A percentile compares a stretch with the other conserved stretches of the same genome.
These are phyloP conservation scores for Australoheros facetus DNA, from an alignment of 2,797 vertebrate genomes.

Conservation along the genomic window DNA sequence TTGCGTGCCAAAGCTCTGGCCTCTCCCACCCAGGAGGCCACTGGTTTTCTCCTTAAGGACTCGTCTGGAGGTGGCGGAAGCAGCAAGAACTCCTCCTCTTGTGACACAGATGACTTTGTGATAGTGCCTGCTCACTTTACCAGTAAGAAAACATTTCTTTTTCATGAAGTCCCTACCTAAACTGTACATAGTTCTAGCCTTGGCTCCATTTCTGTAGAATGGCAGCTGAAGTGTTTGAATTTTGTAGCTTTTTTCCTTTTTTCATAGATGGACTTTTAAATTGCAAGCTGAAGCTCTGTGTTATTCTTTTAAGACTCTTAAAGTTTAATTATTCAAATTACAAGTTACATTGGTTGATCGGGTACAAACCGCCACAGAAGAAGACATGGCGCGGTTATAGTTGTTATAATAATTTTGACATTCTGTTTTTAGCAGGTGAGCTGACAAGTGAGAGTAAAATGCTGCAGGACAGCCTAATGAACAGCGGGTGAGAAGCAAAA, in stretches of 20 bases:
- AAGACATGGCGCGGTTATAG: too few relatives aligned
- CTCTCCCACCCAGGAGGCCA: conserved; percentile 88
- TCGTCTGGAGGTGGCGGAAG: conserved; percentile 86
- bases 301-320: not conserved
- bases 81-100: conserved; percentile 96
- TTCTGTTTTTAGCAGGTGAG: conserved; percentile 79
- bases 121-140: conserved; percentile 95
- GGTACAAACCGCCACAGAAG: too few relatives aligned
- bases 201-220: not conserved
- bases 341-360: not conserved
- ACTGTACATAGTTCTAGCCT: not conserved
- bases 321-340: not conserved
- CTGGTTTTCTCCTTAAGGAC: conserved; percentile 88
- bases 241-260: not conserved
- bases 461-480: conserved; percentile 92
- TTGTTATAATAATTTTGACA: not conserved
- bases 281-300: not conserved
- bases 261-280: not conserved
- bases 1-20: conserved; percentile 86
- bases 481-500: conserved; percentile 87
- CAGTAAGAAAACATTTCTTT: conserved; percentile 76
- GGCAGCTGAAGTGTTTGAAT: not conserved
- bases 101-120: conserved; percentile 97
- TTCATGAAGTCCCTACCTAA: not conserved
- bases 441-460: conserved; percentile 88